Base-by-base conservation (phyloP, 2,113 vertebrate species). In the Phylloscopus trochilus region DNA sequence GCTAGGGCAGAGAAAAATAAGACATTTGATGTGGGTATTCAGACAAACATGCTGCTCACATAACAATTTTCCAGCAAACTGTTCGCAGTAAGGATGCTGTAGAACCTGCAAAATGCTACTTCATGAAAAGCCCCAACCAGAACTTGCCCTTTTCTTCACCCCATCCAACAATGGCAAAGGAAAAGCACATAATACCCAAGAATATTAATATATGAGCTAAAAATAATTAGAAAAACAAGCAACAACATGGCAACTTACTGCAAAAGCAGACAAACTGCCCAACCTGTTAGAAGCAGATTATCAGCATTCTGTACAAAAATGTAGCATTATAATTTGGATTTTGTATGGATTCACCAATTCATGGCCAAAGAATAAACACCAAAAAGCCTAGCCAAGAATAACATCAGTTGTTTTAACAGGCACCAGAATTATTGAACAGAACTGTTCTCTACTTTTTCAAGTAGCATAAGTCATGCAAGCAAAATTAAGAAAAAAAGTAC, bases 71-170 rank as follows among this genome's bases (percentile, higher is more conserved):
- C 23, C 85, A 73, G 33, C 5, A 73, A 59, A 28, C 19, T 43
- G 22, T 21, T 84, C 8, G 28, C 75, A 84, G 56, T 8, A 30
- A 74, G 79, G 73, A 70, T 0, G 0, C 4, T 6, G n/a, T 0
- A 79, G 44, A 92, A 87, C 35, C 64, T 60, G 56, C 39, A 87
- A 95, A 94, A 78, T 37, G 44, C 13, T 49, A 37, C 28, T 84
- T 86, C 33, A 78, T 28, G 18, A 28, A 68, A 90, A 80, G 24
- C 18, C 58, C 19, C 28, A 62, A 20, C 3, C 51, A 88, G 47
- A 30, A 83, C 15, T 49, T 44, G 47, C 18, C 33, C 27, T 70
- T 63, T 93, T 88, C 56, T 75, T 78, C 23, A 93, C 4, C 21
- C 11, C 44, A 31, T 59, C 35, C 58, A 78, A 87, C 10, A 69